Evolutionary conservation across 2,113 vertebrate species (phyloP).

Genomic region (Coryphaenoides rupestris): DNA sequence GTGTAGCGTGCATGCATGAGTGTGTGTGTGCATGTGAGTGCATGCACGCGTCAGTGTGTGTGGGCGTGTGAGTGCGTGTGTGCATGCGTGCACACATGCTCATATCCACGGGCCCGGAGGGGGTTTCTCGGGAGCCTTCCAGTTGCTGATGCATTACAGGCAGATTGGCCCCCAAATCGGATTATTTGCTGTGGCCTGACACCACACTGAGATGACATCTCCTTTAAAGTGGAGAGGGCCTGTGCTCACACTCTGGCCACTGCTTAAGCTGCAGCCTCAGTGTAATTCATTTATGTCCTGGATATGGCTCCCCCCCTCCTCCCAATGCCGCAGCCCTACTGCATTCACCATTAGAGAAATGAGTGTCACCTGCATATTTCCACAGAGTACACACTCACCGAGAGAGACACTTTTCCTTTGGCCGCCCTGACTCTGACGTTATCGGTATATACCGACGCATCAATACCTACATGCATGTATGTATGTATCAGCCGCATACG

Average conservation of each 20-base stretch:
- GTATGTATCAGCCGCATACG: slow-evolving; percentile 4
- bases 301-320: slow-evolving; percentile 62
- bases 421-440: neutral
- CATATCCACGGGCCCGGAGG: slow-evolving; percentile 24
- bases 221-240: slow-evolving; percentile 68
- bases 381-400: slow-evolving; percentile 38
- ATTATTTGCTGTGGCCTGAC: slow-evolving; percentile 73
- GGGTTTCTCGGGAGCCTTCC: slow-evolving; percentile 56
- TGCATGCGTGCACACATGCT: slow-evolving; percentile 15
- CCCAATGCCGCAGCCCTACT: slow-evolving; percentile 58
- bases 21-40: slow-evolving; percentile 46
- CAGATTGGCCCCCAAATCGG: slow-evolving; percentile 72
- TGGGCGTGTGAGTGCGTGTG: too few relatives aligned
- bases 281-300: slow-evolving; percentile 67
- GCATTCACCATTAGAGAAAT: slow-evolving; percentile 70
- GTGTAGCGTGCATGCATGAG: too few relatives aligned
- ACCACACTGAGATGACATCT: slow-evolving; percentile 73
- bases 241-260: slow-evolving; percentile 67
- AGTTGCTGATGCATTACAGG: slow-evolving; percentile 73
- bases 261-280: slow-evolving; percentile 64
- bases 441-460: neutral
- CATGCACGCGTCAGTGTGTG: too few relatives aligned
- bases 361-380: slow-evolving; percentile 62
- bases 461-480: neutral
- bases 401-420: slow-evolving; percentile 45